Percentiles rank a stretch among this genome's conserved stretches.
Evolutionary conservation across 1,140 invertebrate species (phyloP).

Genomic region (Drosophila pruinosa): DNA sequence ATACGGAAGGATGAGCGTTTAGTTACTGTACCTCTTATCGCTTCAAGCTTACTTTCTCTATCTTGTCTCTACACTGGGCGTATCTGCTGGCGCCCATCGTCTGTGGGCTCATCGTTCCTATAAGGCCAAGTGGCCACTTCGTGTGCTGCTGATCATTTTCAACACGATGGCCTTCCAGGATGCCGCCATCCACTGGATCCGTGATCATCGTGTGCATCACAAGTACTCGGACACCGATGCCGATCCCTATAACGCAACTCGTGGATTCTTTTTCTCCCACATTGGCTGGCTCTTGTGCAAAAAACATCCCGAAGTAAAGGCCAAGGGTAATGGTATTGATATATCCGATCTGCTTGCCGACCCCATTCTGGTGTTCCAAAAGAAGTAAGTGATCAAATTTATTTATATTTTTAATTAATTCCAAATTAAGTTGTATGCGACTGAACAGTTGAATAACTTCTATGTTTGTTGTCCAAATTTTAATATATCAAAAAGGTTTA

Average conservation of each 20-base stretch:
- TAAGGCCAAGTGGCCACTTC: slow-evolving; percentile 94
- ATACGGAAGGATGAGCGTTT: too few relatives aligned
- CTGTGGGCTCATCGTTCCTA: slow-evolving; percentile 97
- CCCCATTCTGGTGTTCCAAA: slow-evolving; percentile 93
- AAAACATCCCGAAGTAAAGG: slow-evolving; percentile 94
- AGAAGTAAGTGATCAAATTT: slow-evolving; percentile 86
- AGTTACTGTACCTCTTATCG: too few relatives aligned
- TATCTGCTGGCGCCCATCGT: slow-evolving; percentile 96
- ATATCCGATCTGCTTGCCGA: slow-evolving; percentile 93
- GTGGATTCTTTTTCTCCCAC: slow-evolving; percentile 97
- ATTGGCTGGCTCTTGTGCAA: slow-evolving; percentile 95
- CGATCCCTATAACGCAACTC: slow-evolving; percentile 96
- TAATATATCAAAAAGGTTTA: too few relatives aligned
- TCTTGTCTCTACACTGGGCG: slow-evolving; percentile 88
- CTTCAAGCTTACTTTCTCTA: slow-evolving; percentile 87
- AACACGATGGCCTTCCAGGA: slow-evolving; percentile 96
- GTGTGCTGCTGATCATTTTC: slow-evolving; percentile 89
- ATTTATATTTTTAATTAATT: not conserved
- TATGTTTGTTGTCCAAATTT: too few relatives aligned
- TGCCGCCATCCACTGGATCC: slow-evolving; percentile 94
- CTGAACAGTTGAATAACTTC: too few relatives aligned
- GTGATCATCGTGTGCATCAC: slow-evolving; percentile 97
- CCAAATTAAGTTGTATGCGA: too few relatives aligned
- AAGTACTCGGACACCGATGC: slow-evolving; percentile 98
- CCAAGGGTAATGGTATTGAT: slow-evolving; percentile 93